These are phyloP conservation scores for Tauraco hartlaubi DNA, from an alignment of 2,797 vertebrate species.

Conservation along the genomic window DNA sequence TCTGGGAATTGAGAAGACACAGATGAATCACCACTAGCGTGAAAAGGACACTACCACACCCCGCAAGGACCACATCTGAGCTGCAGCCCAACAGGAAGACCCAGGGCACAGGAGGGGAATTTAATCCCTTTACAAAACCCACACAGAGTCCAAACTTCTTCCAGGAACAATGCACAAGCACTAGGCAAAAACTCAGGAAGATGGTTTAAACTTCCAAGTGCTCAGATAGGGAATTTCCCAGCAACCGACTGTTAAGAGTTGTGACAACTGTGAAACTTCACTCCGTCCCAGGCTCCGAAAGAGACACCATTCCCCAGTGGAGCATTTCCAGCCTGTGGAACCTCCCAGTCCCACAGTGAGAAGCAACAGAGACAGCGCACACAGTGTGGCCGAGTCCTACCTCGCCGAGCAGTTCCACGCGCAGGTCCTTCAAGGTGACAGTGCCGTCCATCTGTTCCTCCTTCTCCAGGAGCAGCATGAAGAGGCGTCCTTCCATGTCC, in stretches of 20 bases:
- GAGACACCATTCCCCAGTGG: accelerated
- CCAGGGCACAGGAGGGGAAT: accelerated
- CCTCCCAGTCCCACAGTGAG: not conserved
- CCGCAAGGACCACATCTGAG: not conserved
- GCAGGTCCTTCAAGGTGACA: slow-evolving; percentile 93
- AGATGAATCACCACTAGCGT: not conserved
- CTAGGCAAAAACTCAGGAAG: not conserved
- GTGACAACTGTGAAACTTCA: not conserved
- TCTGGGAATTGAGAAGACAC: slow-evolving; percentile 78
- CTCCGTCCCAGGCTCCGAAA: accelerated
- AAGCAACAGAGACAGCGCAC: not conserved
- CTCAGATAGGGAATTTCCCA: not conserved
- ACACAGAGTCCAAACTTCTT: not conserved
- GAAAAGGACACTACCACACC: not conserved
- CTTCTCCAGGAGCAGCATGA: slow-evolving; percentile 98
- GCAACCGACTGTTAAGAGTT: not conserved
- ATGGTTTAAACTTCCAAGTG: accelerated
- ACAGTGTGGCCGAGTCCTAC: slow-evolving; percentile 59
- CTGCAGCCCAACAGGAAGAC: not conserved
- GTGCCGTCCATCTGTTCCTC: slow-evolving; percentile 98
- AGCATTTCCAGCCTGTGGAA: not conserved
- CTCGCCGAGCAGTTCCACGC: slow-evolving; percentile 96
- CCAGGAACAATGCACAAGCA: not conserved
- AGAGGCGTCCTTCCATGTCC: slow-evolving; percentile 98
- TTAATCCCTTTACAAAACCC: not conserved